Conservation (phyloP, 1,140 invertebrate genomes). For the Eriocheir sinensis region DNA sequence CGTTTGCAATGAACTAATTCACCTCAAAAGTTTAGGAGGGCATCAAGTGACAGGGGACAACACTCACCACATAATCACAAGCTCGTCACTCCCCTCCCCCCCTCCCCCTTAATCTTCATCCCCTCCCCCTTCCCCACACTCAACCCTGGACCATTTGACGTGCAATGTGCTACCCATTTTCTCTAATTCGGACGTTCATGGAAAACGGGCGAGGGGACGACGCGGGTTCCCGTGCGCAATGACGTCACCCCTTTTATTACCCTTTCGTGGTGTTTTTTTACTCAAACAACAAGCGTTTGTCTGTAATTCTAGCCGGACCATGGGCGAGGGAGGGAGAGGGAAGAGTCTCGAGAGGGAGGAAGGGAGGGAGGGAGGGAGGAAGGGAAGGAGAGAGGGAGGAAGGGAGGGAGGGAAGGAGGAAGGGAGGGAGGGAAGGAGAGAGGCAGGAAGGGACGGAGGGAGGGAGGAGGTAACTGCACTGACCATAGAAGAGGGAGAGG, state of each 20-base stretch:
- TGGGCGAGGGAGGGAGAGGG: too few relatives aligned
- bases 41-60: neutral
- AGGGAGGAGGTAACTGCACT: too few relatives aligned
- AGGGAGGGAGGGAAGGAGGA: neutral
- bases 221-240: neutral
- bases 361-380: neutral
- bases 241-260: neutral
- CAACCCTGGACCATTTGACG: neutral
- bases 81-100: neutral
- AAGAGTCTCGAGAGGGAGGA: too few relatives aligned
- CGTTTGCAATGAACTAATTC: neutral
- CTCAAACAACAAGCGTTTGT: too few relatives aligned
- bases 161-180: neutral
- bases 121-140: neutral
- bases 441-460: too few relatives aligned
- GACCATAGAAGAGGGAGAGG: too few relatives aligned
- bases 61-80: constrained; percentile 2
- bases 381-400: too few relatives aligned
- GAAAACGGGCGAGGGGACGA: neutral
- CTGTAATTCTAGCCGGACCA: too few relatives aligned
- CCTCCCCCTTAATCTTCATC: neutral
- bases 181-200: neutral
- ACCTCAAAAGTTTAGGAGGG: neutral
- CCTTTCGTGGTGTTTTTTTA: too few relatives aligned
- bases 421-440: too few relatives aligned